Conservation (phyloP, 2,888 invertebrate species). For the Oscheius sp. region DNA sequence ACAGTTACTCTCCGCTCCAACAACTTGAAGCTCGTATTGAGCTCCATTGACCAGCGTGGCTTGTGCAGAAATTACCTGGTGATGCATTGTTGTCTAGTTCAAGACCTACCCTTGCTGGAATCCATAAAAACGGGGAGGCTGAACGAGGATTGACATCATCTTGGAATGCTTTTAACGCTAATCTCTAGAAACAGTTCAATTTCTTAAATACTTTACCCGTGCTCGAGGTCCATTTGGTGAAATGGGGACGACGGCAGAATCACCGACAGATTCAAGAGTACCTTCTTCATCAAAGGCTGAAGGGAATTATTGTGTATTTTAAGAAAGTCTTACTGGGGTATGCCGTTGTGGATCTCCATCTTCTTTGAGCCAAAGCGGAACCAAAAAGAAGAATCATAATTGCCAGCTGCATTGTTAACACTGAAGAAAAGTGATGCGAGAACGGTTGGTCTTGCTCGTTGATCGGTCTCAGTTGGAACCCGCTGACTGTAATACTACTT, state of each 20-base stretch:
- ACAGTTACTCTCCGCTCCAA: conserved; percentile 49
- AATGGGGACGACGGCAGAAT: conserved; percentile 19
- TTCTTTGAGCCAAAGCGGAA: not conserved
- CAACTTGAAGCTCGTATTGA: conserved; percentile 41
- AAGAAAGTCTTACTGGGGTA: not conserved
- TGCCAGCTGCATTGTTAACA: not conserved
- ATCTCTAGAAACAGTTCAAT: conserved; percentile 33
- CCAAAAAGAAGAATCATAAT: not conserved
- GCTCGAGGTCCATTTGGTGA: conserved; percentile 17
- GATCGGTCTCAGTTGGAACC: conserved; percentile 1
- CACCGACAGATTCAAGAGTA: conserved; percentile 7
- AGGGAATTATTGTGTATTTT: not conserved
- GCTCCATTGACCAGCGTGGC: conserved; percentile 45
- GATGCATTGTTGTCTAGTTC: not conserved
- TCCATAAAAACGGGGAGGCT: conserved; percentile 37
- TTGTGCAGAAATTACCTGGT: conserved; percentile 33
- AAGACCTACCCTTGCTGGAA: conserved; percentile 39
- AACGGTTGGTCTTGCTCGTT: not conserved
- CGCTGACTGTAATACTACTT: not conserved
- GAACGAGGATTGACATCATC: conserved; percentile 46
- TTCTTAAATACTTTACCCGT: not conserved
- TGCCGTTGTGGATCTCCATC: not conserved
- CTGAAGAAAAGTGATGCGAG: not conserved
- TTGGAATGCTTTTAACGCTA: conserved; percentile 43
- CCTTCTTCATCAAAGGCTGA: conserved; percentile 22